Evolutionary conservation across 1,140 invertebrate species (phyloP), one percentile per base, ranked within the genome.

Genomic region (Latrodectus geometricus): DNA sequence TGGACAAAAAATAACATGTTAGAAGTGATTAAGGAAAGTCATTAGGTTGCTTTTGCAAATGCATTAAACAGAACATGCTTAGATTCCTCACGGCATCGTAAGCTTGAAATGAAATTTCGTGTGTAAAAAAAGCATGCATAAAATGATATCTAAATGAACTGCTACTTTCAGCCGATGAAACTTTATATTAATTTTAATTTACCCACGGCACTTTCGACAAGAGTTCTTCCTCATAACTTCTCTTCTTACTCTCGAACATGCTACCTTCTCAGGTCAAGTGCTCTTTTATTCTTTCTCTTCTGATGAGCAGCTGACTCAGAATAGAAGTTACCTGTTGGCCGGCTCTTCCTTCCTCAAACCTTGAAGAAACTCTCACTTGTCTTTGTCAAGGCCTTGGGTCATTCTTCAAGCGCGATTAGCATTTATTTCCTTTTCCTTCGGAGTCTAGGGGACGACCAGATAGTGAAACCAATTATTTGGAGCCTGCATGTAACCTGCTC

Each of bases 341-440:
- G 56, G 11, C 21, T 66, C 61, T 78, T 78, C 76, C 76, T 78
- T 65, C 56, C 21, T 21, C 56, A 52, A 66, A 66, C 78, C 78
- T 80, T 80, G 78, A 80, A 80, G 49, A 80, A 35, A 80, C 78
- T 80, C 78, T 80, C 78, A 54, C 78, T 80, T 80, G 78, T 80
- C 78, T 80, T 61, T 80, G 78, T 80, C 78, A 80, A 80, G 78
- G 78, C 49, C 78, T 80, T 80, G 49, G 78, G 76, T 70, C 66
- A 80, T 80, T 80, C 66, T 80, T 80, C 78, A 80, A 80, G 52
- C 65, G 49, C 78, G 66, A 70, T 80, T 80, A 80, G 20, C 78
- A 80, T 80, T 80, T 52, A 70, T 80, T 80, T 80, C 78, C 76
- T 78, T 78, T 66, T 78, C 76, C 56, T 78, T 65, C 76, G 35